Conservation (phyloP, 2,888 invertebrate genomes). For the Dorcus hopei region DNA sequence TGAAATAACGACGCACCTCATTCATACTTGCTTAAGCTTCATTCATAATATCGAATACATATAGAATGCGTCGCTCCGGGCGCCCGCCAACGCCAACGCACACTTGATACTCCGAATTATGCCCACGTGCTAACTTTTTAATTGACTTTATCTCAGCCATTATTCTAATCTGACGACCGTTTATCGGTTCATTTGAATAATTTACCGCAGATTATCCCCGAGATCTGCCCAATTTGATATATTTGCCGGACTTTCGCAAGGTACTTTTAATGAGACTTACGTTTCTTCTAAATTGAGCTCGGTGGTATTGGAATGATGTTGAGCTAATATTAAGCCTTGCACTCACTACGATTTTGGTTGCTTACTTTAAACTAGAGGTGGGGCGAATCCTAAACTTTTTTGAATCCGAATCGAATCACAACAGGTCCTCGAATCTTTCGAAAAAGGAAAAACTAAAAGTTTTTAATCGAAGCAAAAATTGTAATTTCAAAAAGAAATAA, state of each 20-base stretch:
- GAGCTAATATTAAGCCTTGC: no score
- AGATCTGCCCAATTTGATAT: conserved; percentile 6
- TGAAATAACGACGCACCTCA: no score
- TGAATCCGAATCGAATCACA: no score
- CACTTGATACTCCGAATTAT: conserved; percentile 19
- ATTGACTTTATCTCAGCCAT: conserved; percentile 29
- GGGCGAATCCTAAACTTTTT: no score
- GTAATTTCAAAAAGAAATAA: no score
- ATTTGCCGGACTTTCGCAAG: background rate
- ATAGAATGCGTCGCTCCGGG: conserved; percentile 13
- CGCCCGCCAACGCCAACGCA: conserved; percentile 12
- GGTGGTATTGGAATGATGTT: background rate
- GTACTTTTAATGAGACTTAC: background rate
- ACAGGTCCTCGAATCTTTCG: no score
- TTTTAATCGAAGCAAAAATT: no score
- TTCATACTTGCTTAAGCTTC: background rate
- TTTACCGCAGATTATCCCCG: conserved; percentile 12
- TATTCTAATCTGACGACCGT: conserved; percentile 25
- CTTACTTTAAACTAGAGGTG: no score
- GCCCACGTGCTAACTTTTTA: conserved; percentile 30
- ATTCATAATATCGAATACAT: conserved; percentile 3
- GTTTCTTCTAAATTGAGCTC: background rate
- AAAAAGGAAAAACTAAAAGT: no score
- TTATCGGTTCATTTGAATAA: conserved; percentile 19
- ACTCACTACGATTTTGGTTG: no score